Base-by-base conservation (phyloP, 2,113 vertebrate genomes). In the Nothocercus nigrocapillus region DNA sequence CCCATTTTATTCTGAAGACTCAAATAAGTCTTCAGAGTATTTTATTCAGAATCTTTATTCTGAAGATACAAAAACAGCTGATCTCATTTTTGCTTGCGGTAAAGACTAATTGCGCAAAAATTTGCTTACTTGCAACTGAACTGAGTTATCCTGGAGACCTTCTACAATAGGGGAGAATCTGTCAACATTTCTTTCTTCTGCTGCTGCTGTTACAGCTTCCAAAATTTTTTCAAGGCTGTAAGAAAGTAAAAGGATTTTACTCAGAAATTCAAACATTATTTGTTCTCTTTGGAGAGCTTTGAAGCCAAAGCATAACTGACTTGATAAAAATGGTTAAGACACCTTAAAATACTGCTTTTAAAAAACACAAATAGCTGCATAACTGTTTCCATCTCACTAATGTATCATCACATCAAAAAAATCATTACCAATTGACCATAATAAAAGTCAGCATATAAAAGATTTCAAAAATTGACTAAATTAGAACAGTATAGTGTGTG, bases 221-320 rank as follows among this genome's bases (percentile, higher is more conserved):
- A 99, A 98, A 96, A 99, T 98, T 96, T 99, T 99, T 98, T 99
- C 99, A 97, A 99, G 97, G 92, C 99, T 99, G 92, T 66, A 93
- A 51, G 90, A 97, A 96, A 93, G 78, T 56, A 86, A 40, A 75
- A 96, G 40, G 5, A 64, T 79, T 95, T 78, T 25, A 58, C 6
- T 58, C 25, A 54, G 15, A 21, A 83, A 4, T 59, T 79, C 80
- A 59, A 67, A 15, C 8, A 80, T 62, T 47, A 79, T 13, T 73
- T 53, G 2, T 42, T 91, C 76, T 27, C 36, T 69, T 79, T 42
- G 12, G 36, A 86, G 68, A 92, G 19, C 45, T 67, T 4, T 30
- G 16, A 38, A 88, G 51, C 1, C 25, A 61, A 77, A 93, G 7
- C 83, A 85, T 30, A 2, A 69, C 16, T 58, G 87, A 64, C 4